Percentiles rank a stretch among this genome's conserved stretches.
Conservation (phyloP, 2,113 vertebrate species). For the Dasyornis broadbenti region DNA sequence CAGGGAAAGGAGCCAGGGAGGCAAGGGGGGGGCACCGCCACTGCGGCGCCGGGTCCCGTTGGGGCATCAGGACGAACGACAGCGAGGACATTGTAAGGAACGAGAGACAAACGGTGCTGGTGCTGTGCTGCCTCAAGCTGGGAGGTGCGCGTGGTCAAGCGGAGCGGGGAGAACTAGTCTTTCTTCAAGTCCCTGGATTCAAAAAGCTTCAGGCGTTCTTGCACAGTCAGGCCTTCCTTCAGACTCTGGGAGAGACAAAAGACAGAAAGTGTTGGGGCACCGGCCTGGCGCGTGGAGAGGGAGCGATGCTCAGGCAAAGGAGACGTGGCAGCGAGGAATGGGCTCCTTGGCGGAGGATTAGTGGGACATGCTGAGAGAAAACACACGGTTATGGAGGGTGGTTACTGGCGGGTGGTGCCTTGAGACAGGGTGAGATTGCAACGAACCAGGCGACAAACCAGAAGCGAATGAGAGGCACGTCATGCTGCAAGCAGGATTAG, state of each 20-base stretch:
- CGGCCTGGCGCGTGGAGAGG: not conserved
- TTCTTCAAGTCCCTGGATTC: slow-evolving; percentile 95
- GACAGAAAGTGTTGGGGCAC: not conserved
- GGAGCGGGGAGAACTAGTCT: slow-evolving; percentile 77
- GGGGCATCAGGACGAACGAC: slow-evolving; percentile 39
- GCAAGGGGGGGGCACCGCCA: not conserved
- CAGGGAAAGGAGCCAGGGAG: slow-evolving; percentile 28
- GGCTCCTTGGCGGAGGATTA: slow-evolving; percentile 47
- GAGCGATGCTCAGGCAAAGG: not conserved
- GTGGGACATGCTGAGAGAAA: slow-evolving; percentile 70
- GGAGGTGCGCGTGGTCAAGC: slow-evolving; percentile 64
- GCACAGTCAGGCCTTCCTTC: slow-evolving; percentile 96
- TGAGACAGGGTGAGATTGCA: slow-evolving; percentile 32
- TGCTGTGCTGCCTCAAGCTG: slow-evolving; percentile 67
- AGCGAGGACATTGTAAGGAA: slow-evolving; percentile 47
- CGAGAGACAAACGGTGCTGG: slow-evolving; percentile 51
- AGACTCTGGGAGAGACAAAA: slow-evolving; percentile 82
- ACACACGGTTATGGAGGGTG: slow-evolving; percentile 6
- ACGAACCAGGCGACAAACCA: not conserved
- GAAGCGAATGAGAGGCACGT: slow-evolving; percentile 13
- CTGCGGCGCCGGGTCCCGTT: slow-evolving; percentile 11
- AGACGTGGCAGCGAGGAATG: not conserved
- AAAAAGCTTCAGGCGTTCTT: slow-evolving; percentile 96
- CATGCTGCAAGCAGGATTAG: slow-evolving; percentile 8
- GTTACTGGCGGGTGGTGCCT: slow-evolving; percentile 28